phyloP scores from a whole-genome alignment of 2,888 invertebrate species.

The Peribatodes rhomboidaria region DNA sequence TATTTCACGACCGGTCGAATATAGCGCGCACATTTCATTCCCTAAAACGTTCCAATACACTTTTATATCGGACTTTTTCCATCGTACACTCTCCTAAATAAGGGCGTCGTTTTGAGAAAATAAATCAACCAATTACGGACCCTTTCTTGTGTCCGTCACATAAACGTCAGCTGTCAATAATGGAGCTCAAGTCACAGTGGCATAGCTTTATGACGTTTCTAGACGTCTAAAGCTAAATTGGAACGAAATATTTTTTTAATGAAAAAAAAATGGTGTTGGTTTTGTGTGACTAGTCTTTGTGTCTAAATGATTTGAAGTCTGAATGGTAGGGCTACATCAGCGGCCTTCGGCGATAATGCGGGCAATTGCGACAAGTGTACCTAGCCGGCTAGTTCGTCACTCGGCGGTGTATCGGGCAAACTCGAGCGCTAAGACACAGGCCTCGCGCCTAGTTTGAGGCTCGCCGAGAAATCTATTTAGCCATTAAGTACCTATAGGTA shows the following conservation, averaged over 20 bases:
- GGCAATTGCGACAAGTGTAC: no score
- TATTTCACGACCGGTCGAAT: constrained; percentile 41
- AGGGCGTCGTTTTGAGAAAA: constrained; percentile 42
- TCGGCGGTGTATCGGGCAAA: no score
- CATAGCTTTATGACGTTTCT: neutral
- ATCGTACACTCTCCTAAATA: constrained; percentile 47
- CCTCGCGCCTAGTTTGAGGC: no score
- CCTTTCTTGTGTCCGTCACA: constrained; percentile 39
- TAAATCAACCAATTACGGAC: constrained; percentile 51
- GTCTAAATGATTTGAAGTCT: no score
- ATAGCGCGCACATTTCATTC: constrained; percentile 44
- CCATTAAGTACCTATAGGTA: no score
- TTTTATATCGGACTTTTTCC: constrained; percentile 52
- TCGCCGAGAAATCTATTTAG: no score
- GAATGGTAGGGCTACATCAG: no score
- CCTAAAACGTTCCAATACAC: constrained; percentile 49
- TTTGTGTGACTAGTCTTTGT: no score
- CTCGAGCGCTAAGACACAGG: no score
- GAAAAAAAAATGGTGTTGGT: no score
- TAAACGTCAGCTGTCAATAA: constrained; percentile 48
- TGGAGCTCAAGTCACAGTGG: constrained; percentile 1
- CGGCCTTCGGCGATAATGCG: no score
- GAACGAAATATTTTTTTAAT: neutral
- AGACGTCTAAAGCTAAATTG: neutral
- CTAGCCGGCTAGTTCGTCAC: no score